Base-by-base conservation (phyloP, 2,888 invertebrate genomes). In the Ypsolopha scabrella region DNA sequence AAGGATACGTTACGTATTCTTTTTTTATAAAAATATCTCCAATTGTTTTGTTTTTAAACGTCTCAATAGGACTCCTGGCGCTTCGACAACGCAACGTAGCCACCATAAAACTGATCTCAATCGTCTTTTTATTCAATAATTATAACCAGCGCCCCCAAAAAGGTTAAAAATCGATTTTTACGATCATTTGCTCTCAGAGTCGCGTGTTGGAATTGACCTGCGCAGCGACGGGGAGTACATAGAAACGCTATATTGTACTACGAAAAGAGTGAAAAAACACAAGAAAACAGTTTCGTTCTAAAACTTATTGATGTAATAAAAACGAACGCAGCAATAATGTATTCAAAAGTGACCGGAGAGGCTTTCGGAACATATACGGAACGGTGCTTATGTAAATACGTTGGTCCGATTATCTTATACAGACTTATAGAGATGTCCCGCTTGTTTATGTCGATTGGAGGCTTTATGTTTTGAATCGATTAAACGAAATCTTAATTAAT, bases 331-430 rank as follows among this genome's bases (percentile, higher is more conserved):
- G 54, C 63, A 57, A 62, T 80, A 81, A 80, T 80, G 72, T 81
- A 80, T 80, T 80, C 76, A 70, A 75, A 50, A 72, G 67, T 72
- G 73, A 72, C 68, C 64, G 65, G 63, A 61, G 68, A 70, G 67
- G 75, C 73, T 69, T 62, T 24, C 24, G 61, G 63, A 69, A 70
- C 64, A 69, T 70, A 64, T 75, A 11, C 70, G 68, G 69, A 73
- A 59, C 68, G 67, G 73, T 82, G 80, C 81, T 80, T 82, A 85
- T 82, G 85, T 73, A 72, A 85, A 85, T 82, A 65, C 44, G 35
- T 44, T 51, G 57, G 59, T 54, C 56, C 59, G 53, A 63, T 62
- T 70, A 68, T 24, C 24, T 24, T 24, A 24, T 24, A 24, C 24
- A 24, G 24, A 24, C 68, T 72, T 72, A 70, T 80, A 77, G 68